These are phyloP conservation scores for Oncopodura yosiiana DNA, from an alignment of 1,140 invertebrate species.

Conservation along the genomic window DNA sequence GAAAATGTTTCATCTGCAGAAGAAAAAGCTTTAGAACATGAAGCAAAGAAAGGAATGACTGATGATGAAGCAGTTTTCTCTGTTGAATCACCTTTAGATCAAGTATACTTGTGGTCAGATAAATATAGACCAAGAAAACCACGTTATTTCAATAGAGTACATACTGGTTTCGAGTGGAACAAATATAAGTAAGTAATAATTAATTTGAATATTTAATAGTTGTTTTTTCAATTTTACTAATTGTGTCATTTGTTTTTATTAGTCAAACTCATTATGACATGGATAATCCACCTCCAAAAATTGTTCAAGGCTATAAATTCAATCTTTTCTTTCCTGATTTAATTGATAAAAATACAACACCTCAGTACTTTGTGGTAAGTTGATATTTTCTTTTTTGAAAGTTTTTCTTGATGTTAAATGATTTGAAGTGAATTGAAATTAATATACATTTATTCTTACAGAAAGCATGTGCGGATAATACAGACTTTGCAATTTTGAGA, in stretches of 20 bases:
- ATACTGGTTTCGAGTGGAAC: constrained; percentile 99
- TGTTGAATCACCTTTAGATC: constrained; percentile 76
- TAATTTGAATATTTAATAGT: no score
- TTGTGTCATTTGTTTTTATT: no score
- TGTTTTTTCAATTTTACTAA: no score
- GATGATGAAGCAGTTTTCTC: constrained; percentile 85
- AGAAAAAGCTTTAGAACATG: constrained; percentile 52
- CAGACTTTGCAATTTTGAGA: constrained; percentile 86
- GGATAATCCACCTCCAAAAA: constrained; percentile 99
- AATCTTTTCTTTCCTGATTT: constrained; percentile 99
- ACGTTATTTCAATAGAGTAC: constrained; percentile 88
- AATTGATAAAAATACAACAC: constrained; percentile 88
- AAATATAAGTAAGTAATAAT: no score
- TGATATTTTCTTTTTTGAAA: background rate
- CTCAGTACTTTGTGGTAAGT: constrained; percentile 79
- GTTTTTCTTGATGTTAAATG: constrained; percentile 4
- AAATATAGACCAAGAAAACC: constrained; percentile 97
- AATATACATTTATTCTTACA: constrained; percentile 39
- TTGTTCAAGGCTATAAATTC: constrained; percentile 99
- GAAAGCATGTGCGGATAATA: constrained; percentile 82
- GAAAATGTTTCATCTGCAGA: constrained; percentile 40
- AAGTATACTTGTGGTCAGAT: constrained; percentile 92
- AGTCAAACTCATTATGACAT: constrained; percentile 99
- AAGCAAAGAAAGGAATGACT: constrained; percentile 80
- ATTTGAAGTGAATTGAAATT: background rate